Base-by-base conservation (phyloP, 64 coral and sea anemone genomes). In the Astreopora myriophthalma region DNA sequence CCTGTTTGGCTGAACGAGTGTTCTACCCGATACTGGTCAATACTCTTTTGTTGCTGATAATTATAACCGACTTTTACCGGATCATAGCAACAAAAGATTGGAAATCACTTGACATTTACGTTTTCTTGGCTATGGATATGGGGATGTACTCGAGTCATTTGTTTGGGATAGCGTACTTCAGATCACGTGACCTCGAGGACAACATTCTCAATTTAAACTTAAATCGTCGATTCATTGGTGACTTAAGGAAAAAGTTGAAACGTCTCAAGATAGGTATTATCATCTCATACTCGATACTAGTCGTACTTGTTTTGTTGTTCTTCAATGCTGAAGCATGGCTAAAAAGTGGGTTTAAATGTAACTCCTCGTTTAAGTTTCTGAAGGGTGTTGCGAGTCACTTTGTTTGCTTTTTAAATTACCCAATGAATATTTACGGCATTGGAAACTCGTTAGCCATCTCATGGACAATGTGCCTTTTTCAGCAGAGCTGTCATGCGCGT, bases 381-480 rank as follows among this genome's bases (percentile, higher is more conserved):
- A 46, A 94, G 34, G 93, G 87, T 0, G 73, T 85, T 79, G 29
- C 51, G 20, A 94, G 19, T 48, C 79, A 86, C 35, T 69, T 94
- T 29, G 80, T 94, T 28, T 94, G 93, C 22, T 86, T 77, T 76
- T 31, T 94, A 11, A 94, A 94, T 63, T 94, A 94, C 38, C 93
- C 93, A 40, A 89, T 73, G 1, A 94, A 94, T 31, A 61, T 94
- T 8, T 94, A 94, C 79, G 93, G 93, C 1, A 72, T 94, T 57
- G 93, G 93, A 3, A 90, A 48, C 61, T 94, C 93, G 8, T 52
- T 95, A 24, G 79, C 93, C 1, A 68, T 95, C n/a, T 90, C 93
- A 33, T 95, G 93, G 93, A 95, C 79, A 33, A 80, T 86, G 51
- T 95, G 79, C 60, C 93, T 95, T 78, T 86, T 95, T 6, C 87